These are phyloP conservation scores for Acipenser ruthenus DNA, from an alignment of 2,797 vertebrate species.

Conservation along the genomic window DNA sequence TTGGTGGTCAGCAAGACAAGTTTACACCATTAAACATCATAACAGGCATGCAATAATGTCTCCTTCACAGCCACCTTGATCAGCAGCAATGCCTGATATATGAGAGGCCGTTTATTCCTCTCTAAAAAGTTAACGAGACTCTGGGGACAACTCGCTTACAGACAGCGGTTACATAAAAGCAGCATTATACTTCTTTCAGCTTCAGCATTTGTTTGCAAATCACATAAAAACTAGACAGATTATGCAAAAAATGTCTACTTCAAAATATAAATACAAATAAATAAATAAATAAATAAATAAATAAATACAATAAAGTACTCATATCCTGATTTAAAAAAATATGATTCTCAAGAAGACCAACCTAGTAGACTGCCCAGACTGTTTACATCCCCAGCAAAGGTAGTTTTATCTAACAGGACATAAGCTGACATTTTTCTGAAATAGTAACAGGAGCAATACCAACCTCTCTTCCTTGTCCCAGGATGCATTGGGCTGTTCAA, in stretches of 20 bases:
- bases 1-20: not conserved
- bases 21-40: slow-evolving; percentile 1
- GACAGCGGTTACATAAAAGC: not conserved
- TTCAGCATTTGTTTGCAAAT: too few species aligned
- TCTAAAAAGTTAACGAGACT: not conserved
- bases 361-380: not conserved
- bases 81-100: not conserved
- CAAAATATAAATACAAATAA: too few species aligned
- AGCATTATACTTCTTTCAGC: not conserved
- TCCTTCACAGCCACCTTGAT: not conserved
- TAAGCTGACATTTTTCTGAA: too few species aligned
- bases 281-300: too few species aligned
- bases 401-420: too few species aligned
- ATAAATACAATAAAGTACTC: too few species aligned
- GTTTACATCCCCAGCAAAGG: not conserved
- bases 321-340: too few species aligned
- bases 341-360: too few species aligned
- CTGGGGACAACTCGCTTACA: not conserved
- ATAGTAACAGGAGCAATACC: slow-evolving; percentile 30
- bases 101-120: not conserved
- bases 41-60: not conserved
- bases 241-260: too few species aligned
- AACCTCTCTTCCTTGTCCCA: slow-evolving; percentile 96
- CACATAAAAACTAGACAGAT: too few species aligned
- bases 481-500: slow-evolving; percentile 97